Percentiles rank a stretch among this genome's conserved stretches.
Conservation (phyloP, 2,797 vertebrate species). For the Tympanoctomys barrerae region DNA sequence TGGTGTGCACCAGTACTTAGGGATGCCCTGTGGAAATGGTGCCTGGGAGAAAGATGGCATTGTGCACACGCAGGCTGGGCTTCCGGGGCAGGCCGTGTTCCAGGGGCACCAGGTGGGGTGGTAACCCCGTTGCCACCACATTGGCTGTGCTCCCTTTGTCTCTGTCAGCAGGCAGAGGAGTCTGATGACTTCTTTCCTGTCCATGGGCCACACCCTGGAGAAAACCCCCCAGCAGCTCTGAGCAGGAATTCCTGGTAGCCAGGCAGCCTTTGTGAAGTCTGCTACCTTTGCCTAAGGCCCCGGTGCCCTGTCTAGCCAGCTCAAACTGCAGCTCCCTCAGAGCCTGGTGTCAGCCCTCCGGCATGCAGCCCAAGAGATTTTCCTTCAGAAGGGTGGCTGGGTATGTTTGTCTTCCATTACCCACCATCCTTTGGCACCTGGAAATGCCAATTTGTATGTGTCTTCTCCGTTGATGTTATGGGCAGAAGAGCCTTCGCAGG, state of each 20-base stretch:
- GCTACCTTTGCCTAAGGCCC: neutral
- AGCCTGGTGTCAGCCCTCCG: neutral
- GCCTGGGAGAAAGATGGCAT: neutral
- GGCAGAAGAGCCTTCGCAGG: neutral
- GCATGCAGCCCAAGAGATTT: neutral
- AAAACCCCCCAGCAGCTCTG: neutral
- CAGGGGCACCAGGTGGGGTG: too few species aligned
- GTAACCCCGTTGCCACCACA: rapidly evolving
- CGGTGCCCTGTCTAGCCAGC: neutral
- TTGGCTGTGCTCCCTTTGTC: neutral
- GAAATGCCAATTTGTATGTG: neutral
- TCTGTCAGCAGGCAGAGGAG: neutral
- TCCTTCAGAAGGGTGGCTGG: neutral
- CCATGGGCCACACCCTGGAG: neutral
- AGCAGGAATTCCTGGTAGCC: neutral
- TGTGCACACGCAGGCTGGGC: neutral
- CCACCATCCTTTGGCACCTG: neutral
- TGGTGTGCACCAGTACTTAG: neutral
- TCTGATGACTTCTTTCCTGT: neutral
- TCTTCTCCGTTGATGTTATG: neutral
- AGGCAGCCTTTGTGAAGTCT: neutral
- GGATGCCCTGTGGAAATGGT: neutral
- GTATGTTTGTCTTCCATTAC: neutral
- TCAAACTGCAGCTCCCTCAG: neutral
- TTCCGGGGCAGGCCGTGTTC: neutral